Conservation (phyloP, 2,113 vertebrate species). For the Butorides virescens region DNA sequence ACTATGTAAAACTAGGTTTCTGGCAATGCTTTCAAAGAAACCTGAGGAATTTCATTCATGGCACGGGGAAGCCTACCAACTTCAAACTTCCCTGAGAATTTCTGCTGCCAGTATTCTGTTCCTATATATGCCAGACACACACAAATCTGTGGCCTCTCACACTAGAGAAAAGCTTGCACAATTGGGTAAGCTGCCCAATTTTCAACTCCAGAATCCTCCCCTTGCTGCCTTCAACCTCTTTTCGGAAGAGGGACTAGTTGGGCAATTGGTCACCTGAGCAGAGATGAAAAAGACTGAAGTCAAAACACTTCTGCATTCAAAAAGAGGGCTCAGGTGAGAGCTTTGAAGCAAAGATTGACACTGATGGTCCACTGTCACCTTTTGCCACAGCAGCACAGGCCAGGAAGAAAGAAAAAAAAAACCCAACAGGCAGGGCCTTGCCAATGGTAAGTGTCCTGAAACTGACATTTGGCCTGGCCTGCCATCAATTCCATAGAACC, state of each 20-base stretch:
- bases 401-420: too few species aligned
- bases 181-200: background rate
- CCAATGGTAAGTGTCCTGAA: background rate
- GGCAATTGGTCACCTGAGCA: background rate
- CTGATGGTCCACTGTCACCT: background rate
- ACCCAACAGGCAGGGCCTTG: background rate
- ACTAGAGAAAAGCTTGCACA: background rate
- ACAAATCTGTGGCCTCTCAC: background rate
- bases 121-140: accelerated
- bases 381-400: background rate
- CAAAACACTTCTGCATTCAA: background rate
- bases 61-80: accelerated
- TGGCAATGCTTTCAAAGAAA: background rate
- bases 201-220: background rate
- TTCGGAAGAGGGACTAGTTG: background rate
- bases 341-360: background rate
- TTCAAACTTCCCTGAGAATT: background rate
- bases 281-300: background rate
- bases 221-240: background rate
- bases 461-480: background rate
- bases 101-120: background rate
- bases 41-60: background rate
- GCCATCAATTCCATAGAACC: accelerated
- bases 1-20: background rate
- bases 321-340: background rate